Base-by-base conservation (phyloP, 2,888 invertebrate species). In the Callinectes sapidus region DNA sequence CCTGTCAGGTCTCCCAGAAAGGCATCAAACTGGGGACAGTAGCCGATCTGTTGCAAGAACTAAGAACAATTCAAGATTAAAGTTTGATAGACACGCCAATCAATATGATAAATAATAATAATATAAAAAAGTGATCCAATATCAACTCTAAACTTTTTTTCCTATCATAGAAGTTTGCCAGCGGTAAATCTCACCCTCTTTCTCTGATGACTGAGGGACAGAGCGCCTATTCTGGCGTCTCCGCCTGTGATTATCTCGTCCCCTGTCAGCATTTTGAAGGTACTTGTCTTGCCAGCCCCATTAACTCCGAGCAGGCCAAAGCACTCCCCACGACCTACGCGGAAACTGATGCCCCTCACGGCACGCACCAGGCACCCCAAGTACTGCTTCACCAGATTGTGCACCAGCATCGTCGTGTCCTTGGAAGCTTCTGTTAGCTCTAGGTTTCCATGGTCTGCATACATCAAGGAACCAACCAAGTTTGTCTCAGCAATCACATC, bases 1-100 rank as follows among this genome's bases (percentile, higher is more conserved):
- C 98, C 97, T 0, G 98, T 98, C 87, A 99, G 96, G 90, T 98
- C 96, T 0, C 97, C 96, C 95, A 98, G 97, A 90, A 98, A 96
- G 0, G 98, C 98, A 96, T 98, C 98, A 95, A 97, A 98, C 96
- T 99, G 99, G 0, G 98, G 98, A 95, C 98, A 99, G 96, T 98
- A 99, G 66, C 98, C 98, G 96, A 97, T 96, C 94, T 94, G 66
- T 35, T 93, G 92, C 66, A 93, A 66, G 32, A 94, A 94, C 94
- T 94, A 91, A 61, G 32, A 2, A 42, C 0, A 16, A 91, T 8
- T 23, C 8, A 87, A 42, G 8, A 23, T n/a, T 35, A 61, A 54
- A 81, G 35, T 48, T 32, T 32, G 32, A 32, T 23, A 61, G 61
- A 61, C 18, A 61, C 16, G 10, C 48, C 8, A 48, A 48, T 0